Percentiles rank a stretch among this genome's conserved stretches.
Evolutionary conservation across 2,888 invertebrate genomes (phyloP).

Genomic region (Dolichomitus sp.): DNA sequence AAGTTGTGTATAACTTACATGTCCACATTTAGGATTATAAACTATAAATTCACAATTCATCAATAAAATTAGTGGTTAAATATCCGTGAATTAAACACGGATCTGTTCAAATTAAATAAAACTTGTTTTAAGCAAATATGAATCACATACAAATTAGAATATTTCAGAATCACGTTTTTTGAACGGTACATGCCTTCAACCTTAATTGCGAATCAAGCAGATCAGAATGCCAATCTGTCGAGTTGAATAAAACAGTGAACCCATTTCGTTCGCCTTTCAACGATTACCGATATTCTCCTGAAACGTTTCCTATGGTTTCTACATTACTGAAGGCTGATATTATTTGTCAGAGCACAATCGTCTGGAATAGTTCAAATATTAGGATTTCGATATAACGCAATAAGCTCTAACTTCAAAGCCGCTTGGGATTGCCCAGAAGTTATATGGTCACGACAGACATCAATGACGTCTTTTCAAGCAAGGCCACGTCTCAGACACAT

Average conservation of each 20-base stretch:
- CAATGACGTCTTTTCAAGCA: not conserved
- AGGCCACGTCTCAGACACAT: not conserved
- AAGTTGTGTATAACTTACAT: not conserved
- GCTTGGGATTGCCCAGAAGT: not conserved
- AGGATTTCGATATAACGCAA: not conserved
- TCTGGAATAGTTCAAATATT: not conserved
- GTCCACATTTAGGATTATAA: not conserved
- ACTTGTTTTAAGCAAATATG: too few relatives aligned
- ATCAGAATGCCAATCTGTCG: too few relatives aligned
- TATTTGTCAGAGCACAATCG: conserved; percentile 7
- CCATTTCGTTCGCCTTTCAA: not conserved
- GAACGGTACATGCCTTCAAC: too few relatives aligned
- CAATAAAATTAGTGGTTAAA: not conserved
- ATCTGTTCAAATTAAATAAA: not conserved
- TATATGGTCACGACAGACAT: too few relatives aligned
- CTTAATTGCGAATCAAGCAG: too few relatives aligned
- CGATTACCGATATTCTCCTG: not conserved
- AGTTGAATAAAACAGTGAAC: not conserved
- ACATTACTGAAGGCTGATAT: not conserved
- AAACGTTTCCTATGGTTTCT: not conserved
- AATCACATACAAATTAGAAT: too few relatives aligned
- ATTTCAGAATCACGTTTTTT: too few relatives aligned
- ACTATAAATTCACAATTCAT: not conserved
- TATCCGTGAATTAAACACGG: not conserved
- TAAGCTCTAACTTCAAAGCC: not conserved